Base-by-base conservation (phyloP, 2,113 vertebrate genomes). In the Notiomystis cincta region DNA sequence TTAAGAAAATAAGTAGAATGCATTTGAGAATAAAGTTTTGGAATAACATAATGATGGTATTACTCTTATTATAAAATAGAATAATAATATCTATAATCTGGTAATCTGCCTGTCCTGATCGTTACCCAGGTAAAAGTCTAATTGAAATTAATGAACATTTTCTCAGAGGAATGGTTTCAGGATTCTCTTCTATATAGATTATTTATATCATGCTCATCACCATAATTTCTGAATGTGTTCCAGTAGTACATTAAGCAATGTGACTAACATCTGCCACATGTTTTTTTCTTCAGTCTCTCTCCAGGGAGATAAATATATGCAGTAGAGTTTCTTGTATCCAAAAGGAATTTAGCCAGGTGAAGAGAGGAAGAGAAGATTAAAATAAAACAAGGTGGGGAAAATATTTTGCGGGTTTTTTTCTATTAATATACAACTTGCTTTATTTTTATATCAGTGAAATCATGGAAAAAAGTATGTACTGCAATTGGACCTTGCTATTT, bases 211-310 rank as follows among this genome's bases (percentile, higher is more conserved):
- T 75, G 64, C n/a, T 90, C 76, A 78, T 95, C 51, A 77, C 72
- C 92, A 95, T 66, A 87, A 76, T 87, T 90, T 93, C 91, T 93
- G 94, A 93, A 90, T 83, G 22, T 44, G 19, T 93, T 96, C 89
- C 86, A 93, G 38, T 62, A 87, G 94, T 62, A 78, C 76, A 90
- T 86, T 95, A 92, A 89, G 80, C 76, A 95, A 75, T 83, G 79
- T 87, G 71, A 95, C 88, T 86, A 95, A 93, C 96, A 95, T 96
- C 92, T 96, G 86, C 83, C 94, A 93, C 54, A 53, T 53, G 15
- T 14, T 86, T 76, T 90, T 89, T 66, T 31, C 47, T 73, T 81
- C 76, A 61, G 37, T 90, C 27, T 86, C 57, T 80, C 76, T 88
- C 70, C 15, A 28, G 54, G 64, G 42, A 92, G 69, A 92, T 67